Base-by-base conservation (phyloP, 2,888 invertebrate species). In the Amiota mariae region DNA sequence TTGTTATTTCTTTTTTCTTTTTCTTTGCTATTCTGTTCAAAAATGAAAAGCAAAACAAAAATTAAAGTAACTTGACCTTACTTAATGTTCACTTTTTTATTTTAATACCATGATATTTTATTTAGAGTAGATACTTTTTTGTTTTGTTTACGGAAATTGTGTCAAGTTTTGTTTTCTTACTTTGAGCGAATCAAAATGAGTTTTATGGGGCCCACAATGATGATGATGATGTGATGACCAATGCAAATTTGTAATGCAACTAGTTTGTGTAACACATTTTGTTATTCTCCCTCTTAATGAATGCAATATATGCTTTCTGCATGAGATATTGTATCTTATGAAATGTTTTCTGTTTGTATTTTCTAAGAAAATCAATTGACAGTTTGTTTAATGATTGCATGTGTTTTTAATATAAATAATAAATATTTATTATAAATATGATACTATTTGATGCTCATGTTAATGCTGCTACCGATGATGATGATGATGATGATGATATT, bases 61-160 rank as follows among this genome's bases (percentile, higher is more conserved):
- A 36, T 36, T 36, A 36, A 36, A 36, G 36, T 36, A 18, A 49
- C 15, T 47, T 66, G 66, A 66, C 66, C 66, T 66, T 66, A 66
- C 48, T 48, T 15, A 66, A 66, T 15, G 66, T 36, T 64, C 10
- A 47, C n/a, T 64, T 64, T 6, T 36, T 36, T 36, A 36, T 64
- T 64, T 36, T 13, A 12, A n/a, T 64, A 15, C 46, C 64, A 64
- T 15, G 47, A 13, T n/a, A 18, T 18, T 46, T 2, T 10, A 20
- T 47, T n/a, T 4, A 63, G 47, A 46, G 4, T 6, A 51, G 11
- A 57, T 10, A 57, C 24, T 24, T 2, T 12, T n/a, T 6, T 64
- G 8, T 15, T 9, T 15, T 47, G 64, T 13, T 46, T 64, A 15
- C 64, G 64, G 64, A 64, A 64, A 64, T n/a, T 10, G 12, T 47